Evolutionary conservation across 2,888 invertebrate genomes (phyloP).

Genomic region (Heliconius erato): DNA sequence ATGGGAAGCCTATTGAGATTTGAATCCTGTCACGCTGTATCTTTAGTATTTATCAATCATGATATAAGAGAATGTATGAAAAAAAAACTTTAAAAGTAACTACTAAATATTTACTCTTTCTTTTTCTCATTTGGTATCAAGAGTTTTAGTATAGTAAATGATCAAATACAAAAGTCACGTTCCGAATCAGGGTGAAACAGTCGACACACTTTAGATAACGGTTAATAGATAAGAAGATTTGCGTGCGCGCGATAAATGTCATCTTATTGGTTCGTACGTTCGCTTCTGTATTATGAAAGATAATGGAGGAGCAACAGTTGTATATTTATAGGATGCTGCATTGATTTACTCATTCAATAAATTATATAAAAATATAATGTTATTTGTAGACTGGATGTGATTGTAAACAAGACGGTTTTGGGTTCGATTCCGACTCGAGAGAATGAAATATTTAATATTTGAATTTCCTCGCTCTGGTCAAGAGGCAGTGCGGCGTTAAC

Average conservation of each 20-base stretch:
- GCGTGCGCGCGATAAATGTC: conserved; percentile 26
- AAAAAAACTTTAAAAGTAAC: not conserved
- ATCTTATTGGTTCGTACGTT: conserved; percentile 7
- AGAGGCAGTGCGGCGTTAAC: too few relatives aligned
- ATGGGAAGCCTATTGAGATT: not conserved
- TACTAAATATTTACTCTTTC: not conserved
- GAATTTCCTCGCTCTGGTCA: not conserved
- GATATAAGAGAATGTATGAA: too few relatives aligned
- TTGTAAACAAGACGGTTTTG: not conserved
- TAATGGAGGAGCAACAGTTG: not conserved
- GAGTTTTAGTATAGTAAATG: not conserved
- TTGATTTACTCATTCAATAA: not conserved
- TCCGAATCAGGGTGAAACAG: conserved; percentile 33
- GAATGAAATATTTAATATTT: not conserved
- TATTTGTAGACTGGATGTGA: not conserved
- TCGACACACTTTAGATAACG: conserved; percentile 40
- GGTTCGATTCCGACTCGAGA: not conserved
- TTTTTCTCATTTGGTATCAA: not conserved
- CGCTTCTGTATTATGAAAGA: conserved; percentile 24
- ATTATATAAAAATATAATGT: not conserved
- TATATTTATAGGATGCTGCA: not conserved
- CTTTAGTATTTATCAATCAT: too few relatives aligned
- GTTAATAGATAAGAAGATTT: conserved; percentile 36
- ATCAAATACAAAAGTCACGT: conserved; percentile 23
- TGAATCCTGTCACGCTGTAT: not conserved